Evolutionary conservation across 1,140 invertebrate genomes (phyloP), one percentile per base, ranked within the genome.

Genomic region (Drosophila kanapiae): DNA sequence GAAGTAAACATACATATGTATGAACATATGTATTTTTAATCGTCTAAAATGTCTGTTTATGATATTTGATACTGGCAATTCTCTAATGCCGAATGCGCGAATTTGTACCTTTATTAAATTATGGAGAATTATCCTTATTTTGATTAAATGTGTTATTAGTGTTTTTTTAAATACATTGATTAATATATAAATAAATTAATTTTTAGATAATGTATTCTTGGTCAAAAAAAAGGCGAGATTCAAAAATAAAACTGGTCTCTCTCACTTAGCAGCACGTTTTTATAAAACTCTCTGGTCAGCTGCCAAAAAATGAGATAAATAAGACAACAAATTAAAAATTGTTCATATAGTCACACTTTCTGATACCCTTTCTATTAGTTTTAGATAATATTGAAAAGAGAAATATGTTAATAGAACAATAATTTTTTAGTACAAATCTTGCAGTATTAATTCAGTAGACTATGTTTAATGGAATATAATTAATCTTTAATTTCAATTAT

Each of bases 191-290:
- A 37, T 23, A 23, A 37, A 54, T 2, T 23, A 37, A n/a, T n/a
- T 54, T 37, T 5, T 9, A 23, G 0, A 35, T 13, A 35, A 9
- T 37, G 33, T 9, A 14, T 35, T 37, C 3, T 23, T 54, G 51
- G 16, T n/a, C 7, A 23, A 54, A 37, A 23, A 13, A 54, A 13
- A 54, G 14, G 16, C 7, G 33, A 23, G 16, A 54, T 13, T 0
- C 7, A 14, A 54, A 54, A 18, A 37, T 37, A 23, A 54, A 54
- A 54, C 51, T 33, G 51, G 51, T 37, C 13, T 54, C 31, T 10
- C 1, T 23, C 5, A 35, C 8, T 14, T 54, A 0, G 11, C 3
- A 23, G 11, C 33, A 54, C 31, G 16, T 35, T 35, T 35, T 35
- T 13, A 35, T 18, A 18, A 53, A 31, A 18, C 31, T 53, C 11